Percentiles rank a stretch among this genome's conserved stretches.
These are phyloP conservation scores for Sipha maydis DNA, from an alignment of 2,888 invertebrate genomes.

Conservation along the genomic window DNA sequence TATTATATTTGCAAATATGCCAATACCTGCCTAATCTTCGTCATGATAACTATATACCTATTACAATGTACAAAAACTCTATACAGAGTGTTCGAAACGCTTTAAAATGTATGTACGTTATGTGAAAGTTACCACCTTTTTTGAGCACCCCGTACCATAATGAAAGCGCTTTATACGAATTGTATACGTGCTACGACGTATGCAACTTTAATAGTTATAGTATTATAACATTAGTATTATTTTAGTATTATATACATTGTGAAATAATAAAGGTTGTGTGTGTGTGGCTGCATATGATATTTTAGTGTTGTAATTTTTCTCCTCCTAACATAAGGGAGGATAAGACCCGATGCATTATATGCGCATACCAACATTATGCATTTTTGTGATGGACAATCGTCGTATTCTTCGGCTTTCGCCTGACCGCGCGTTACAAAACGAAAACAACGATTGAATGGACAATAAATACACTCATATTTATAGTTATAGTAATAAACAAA, in stretches of 20 bases:
- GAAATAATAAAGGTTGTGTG: not conserved
- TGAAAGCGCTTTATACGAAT: not conserved
- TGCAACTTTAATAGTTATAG: not conserved
- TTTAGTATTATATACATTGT: not conserved
- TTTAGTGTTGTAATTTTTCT: not conserved
- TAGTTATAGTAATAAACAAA: not conserved
- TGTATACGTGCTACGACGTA: not conserved
- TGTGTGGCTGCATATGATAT: not conserved
- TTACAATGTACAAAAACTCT: not conserved
- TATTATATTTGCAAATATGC: not conserved
- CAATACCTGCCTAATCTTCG: not conserved
- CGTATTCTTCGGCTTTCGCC: not conserved
- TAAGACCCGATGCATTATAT: not conserved
- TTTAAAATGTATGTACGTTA: not conserved
- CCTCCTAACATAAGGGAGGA: not conserved
- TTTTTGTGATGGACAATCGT: not conserved
- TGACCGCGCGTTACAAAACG: not conserved
- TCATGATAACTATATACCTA: conserved; percentile 8
- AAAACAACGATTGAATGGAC: not conserved
- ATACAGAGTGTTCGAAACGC: not conserved
- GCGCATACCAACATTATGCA: not conserved
- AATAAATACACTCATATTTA: not conserved
- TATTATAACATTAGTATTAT: too few relatives aligned
- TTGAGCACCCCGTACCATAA: not conserved
- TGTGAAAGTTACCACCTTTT: not conserved